phyloP scores from a whole-genome alignment of 2,797 vertebrate species.

The Brachymystax lenok region DNA sequence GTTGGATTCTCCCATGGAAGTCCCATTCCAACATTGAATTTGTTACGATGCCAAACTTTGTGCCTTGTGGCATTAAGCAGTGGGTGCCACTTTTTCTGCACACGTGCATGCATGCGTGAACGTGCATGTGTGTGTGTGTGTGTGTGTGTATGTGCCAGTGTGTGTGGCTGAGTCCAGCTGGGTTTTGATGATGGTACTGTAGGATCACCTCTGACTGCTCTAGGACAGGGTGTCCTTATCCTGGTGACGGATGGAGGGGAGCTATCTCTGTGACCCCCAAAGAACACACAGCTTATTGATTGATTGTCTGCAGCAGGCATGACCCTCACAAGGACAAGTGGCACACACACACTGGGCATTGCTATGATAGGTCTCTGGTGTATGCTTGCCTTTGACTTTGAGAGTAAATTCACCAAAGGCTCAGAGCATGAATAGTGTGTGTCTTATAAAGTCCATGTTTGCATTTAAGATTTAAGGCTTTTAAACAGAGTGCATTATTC shows the following conservation, averaged over 20 bases:
- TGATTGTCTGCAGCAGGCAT: constrained; percentile 65
- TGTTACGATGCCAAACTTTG: not conserved
- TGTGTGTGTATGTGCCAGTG: constrained; percentile 9
- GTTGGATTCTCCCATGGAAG: not conserved
- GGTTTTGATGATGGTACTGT: constrained; percentile 11
- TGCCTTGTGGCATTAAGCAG: not conserved
- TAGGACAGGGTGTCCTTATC: constrained; percentile 43
- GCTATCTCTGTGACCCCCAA: constrained; percentile 53
- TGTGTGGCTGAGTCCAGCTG: constrained; percentile 27
- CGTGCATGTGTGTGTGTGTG: not conserved
- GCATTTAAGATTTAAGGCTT: too few species aligned
- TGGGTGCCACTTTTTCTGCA: not conserved
- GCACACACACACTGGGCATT: constrained; percentile 29
- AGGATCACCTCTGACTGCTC: constrained; percentile 1
- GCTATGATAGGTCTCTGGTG: constrained; percentile 58
- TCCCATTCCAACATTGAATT: not conserved
- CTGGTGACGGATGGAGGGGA: constrained; percentile 39
- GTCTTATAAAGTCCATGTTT: not conserved
- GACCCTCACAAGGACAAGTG: constrained; percentile 68
- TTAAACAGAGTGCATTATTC: too few species aligned
- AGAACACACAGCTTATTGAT: constrained; percentile 64
- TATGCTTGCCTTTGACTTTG: constrained; percentile 53
- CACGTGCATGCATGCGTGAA: not conserved
- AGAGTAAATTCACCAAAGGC: constrained; percentile 53
- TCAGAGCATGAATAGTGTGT: constrained; percentile 39